Evolutionary conservation across 2,113 vertebrate genomes (phyloP).

Genomic region (Felis chaus): DNA sequence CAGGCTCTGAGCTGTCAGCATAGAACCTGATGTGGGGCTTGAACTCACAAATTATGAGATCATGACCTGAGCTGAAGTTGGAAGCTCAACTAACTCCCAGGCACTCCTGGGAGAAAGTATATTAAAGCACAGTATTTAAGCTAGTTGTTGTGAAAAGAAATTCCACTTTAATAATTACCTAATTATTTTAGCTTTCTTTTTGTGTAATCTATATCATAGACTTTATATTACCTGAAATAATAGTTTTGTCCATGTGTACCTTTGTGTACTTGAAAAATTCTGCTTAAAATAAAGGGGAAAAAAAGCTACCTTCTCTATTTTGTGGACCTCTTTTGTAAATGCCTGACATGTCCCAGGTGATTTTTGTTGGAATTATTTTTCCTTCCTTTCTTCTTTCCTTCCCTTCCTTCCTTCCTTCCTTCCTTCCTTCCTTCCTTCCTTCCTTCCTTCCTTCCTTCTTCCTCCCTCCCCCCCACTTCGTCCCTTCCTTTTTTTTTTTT

Average conservation of each 20-base stretch:
- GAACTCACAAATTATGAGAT: too few relatives aligned
- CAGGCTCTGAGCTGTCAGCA: too few relatives aligned
- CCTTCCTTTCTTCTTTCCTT: too few relatives aligned
- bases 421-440: too few relatives aligned
- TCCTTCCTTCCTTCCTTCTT: not conserved
- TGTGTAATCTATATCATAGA: not conserved
- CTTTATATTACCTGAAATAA: not conserved
- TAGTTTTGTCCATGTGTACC: not conserved
- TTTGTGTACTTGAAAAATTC: conserved; percentile 6
- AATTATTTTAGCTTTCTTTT: conserved; percentile 27
- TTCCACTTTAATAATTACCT: not conserved
- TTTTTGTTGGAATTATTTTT: not conserved
- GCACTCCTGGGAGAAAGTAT: not conserved
- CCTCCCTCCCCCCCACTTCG: too few relatives aligned
- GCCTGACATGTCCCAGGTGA: not conserved
- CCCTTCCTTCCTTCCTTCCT: not conserved
- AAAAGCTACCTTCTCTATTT: not conserved
- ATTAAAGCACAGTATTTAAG: not conserved
- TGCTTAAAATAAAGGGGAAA: not conserved
- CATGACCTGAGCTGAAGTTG: too few relatives aligned
- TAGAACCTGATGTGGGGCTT: too few relatives aligned
- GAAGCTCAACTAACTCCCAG: too few relatives aligned
- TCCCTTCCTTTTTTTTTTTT: too few relatives aligned
- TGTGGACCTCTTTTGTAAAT: not conserved
- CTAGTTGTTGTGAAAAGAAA: not conserved